A percentile compares a stretch with the other conserved stretches of the same genome.
These are phyloP conservation scores for Microdon myrmicae DNA, from an alignment of 2,888 invertebrate genomes.

Conservation along the genomic window DNA sequence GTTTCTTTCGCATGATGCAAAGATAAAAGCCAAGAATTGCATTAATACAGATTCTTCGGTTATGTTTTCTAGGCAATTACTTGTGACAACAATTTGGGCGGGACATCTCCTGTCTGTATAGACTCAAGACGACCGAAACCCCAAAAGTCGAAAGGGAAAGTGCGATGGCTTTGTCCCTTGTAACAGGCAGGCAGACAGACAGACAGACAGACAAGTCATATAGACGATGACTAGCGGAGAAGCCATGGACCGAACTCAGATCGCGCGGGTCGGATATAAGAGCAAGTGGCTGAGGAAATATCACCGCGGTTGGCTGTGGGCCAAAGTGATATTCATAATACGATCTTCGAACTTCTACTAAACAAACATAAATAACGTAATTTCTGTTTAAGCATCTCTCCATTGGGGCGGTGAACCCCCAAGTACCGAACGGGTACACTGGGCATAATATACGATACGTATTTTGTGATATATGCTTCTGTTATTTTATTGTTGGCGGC, in stretches of 20 bases:
- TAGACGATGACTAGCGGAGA: no score
- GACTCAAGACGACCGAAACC: no score
- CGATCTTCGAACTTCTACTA: constrained; percentile 21
- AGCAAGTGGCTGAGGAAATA: constrained; percentile 21
- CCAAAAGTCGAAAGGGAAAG: constrained; percentile 20
- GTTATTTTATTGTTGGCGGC: no score
- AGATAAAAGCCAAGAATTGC: no score
- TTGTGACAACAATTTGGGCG: constrained; percentile 29
- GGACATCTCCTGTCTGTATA: not conserved
- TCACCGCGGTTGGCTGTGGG: constrained; percentile 34
- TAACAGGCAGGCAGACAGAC: no score
- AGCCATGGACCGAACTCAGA: constrained; percentile 9
- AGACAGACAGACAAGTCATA: constrained; percentile 21
- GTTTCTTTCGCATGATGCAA: no score
- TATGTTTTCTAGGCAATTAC: constrained; percentile 38
- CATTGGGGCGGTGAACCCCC: no score
- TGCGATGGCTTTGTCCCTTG: constrained; percentile 17
- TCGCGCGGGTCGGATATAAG: not conserved
- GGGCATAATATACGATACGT: no score
- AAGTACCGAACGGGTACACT: no score
- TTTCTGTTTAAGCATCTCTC: constrained; percentile 44
- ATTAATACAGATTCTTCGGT: constrained; percentile 1
- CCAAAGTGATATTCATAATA: constrained; percentile 36
- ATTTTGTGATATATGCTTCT: no score
- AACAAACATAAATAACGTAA: constrained; percentile 42